phyloP scores from a whole-genome alignment of 1,140 invertebrate genomes.

The Antheraea pernyi region DNA sequence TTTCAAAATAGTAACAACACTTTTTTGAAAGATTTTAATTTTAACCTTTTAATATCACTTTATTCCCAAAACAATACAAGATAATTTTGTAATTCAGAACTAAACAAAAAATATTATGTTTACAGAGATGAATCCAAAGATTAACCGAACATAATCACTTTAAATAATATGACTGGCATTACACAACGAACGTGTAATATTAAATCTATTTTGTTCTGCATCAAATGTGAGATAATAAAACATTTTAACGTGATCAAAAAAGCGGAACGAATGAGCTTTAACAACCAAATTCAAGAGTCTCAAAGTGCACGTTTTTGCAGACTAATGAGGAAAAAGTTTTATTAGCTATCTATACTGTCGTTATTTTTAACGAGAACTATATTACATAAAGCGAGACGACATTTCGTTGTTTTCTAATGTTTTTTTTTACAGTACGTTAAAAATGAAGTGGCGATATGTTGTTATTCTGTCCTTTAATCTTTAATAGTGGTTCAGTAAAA shows the following conservation, averaged over 20 bases:
- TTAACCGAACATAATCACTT: neutral
- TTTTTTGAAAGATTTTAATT: too few species aligned
- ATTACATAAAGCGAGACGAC: neutral
- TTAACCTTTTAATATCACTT: neutral
- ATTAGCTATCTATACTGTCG: neutral
- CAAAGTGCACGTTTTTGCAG: neutral
- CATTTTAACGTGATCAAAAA: conserved; percentile 41
- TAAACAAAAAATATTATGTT: neutral
- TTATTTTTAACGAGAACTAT: neutral
- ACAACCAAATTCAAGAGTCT: neutral
- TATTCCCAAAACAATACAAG: neutral
- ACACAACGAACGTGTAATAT: conserved; percentile 1
- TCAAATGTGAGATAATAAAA: conserved; percentile 10
- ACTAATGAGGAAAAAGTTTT: neutral
- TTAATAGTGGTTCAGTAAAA: too few species aligned
- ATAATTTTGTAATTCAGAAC: neutral
- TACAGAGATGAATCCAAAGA: neutral
- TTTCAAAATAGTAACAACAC: too few species aligned
- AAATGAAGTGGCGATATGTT: too few species aligned
- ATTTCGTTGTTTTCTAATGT: too few species aligned
- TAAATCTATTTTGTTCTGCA: neutral
- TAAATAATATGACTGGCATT: conserved; percentile 2
- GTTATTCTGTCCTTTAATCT: too few species aligned
- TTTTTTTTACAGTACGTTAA: too few species aligned
- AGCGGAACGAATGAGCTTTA: conserved; percentile 43